These are phyloP conservation scores for Saccopteryx leptura DNA, from an alignment of 2,113 vertebrate species.

Conservation along the genomic window DNA sequence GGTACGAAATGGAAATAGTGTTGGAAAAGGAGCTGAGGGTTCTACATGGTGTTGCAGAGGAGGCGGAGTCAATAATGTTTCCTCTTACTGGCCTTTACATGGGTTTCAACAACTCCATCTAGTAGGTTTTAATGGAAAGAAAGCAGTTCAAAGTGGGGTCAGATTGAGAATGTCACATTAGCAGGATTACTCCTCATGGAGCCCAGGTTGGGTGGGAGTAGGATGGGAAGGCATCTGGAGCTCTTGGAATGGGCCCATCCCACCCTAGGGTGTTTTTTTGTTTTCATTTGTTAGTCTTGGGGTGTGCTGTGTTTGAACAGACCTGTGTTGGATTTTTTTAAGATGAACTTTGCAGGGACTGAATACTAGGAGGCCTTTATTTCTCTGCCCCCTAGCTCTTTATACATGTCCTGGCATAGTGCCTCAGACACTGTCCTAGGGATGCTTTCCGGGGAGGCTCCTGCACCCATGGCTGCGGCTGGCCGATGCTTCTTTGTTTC, in stretches of 20 bases:
- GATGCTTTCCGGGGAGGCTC: not conserved
- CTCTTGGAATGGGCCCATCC: not conserved
- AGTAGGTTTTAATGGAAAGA: constrained; percentile 23
- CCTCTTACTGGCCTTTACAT: not conserved
- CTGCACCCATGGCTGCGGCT: not conserved
- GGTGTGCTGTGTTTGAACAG: not conserved
- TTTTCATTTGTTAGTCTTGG: not conserved
- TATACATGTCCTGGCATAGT: accelerated
- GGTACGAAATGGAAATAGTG: not conserved
- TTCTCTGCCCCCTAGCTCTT: not conserved
- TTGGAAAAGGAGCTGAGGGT: not conserved
- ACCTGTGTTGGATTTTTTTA: not conserved
- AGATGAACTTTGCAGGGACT: not conserved
- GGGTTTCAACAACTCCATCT: not conserved
- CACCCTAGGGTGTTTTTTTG: not conserved
- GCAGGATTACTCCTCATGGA: not conserved
- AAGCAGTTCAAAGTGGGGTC: not conserved
- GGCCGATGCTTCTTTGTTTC: not conserved
- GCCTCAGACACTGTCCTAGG: not conserved
- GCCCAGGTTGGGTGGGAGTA: not conserved
- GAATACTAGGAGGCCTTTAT: not conserved
- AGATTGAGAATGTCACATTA: not conserved
- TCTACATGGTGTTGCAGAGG: not conserved
- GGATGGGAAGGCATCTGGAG: not conserved
- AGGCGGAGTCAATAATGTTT: not conserved